Evolutionary conservation across 1,140 invertebrate species (phyloP), one percentile per base, ranked within the genome.

Genomic region (Adoxophyes honmai): DNA sequence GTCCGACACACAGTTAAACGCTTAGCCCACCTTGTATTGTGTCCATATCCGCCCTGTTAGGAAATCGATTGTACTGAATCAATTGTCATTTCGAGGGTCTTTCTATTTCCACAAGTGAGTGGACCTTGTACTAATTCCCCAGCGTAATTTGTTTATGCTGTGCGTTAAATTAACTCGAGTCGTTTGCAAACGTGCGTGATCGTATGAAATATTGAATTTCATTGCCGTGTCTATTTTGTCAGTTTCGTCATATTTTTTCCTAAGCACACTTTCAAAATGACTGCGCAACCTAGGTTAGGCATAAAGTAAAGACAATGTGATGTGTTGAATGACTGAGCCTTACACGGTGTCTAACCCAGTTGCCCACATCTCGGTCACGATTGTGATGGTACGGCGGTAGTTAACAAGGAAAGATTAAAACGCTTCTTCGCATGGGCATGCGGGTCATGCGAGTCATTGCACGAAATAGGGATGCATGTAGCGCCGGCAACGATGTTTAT

Each of bases 21-120:
- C 21, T 48, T 48, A 28, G 42, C 14, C 42, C 42, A 48, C 9
- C 21, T 28, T n/a, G 16, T 11, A 48, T 48, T 48, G 42, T 48
- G 42, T 48, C 10, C 18, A 48, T 48, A 28, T 48, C 42, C 42
- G 42, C 16, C n/a, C 18, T 28, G 42, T 48, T 48, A 14, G 42
- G 42, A 48, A 48, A 48, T 48, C 18, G 1, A 48, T 48, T 48
- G 42, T 48, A 11, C n/a, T 11, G 18, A 16, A 5, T 48, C 21
- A 10, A 48, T 48, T 48, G 42, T 48, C 42, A 28, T n/a, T 48
- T 48, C 21, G 18, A 48, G 42, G 42, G 42, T 48, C 18, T 44
- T 16, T 44, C 18, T 48, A 18, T 48, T 11, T 11, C 6, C 18
- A 48, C 21, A 48, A 48, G 42, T 48, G 39, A 18, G 21, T 28